These are phyloP conservation scores for Himalopsyche japonica DNA, from an alignment of 2,888 invertebrate species.

Conservation along the genomic window DNA sequence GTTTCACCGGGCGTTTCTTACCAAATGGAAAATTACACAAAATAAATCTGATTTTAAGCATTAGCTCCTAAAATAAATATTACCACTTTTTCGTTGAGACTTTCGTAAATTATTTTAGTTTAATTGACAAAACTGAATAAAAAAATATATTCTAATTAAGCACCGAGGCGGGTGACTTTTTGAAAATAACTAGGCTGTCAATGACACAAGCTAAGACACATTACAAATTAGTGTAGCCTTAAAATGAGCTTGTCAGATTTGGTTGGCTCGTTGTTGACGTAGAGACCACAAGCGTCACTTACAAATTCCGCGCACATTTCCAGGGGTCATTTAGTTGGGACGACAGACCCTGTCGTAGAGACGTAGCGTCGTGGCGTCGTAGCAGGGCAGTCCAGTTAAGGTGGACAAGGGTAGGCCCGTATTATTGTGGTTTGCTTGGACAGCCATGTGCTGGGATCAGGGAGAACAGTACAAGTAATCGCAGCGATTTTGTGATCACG, in stretches of 20 bases:
- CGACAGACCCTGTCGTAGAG: not conserved
- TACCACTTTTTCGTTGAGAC: too few relatives aligned
- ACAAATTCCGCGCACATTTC: conserved; percentile 27
- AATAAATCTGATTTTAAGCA: too few relatives aligned
- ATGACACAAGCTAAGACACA: not conserved
- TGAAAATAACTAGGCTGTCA: not conserved
- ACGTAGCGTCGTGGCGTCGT: not conserved
- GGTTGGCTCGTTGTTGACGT: not conserved
- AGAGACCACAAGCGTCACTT: conserved; percentile 25
- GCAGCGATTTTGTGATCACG: too few relatives aligned
- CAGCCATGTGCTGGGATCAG: not conserved
- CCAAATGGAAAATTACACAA: too few relatives aligned
- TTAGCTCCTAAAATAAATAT: too few relatives aligned
- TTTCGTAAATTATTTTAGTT: too few relatives aligned
- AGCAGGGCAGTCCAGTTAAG: not conserved
- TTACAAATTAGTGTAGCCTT: not conserved
- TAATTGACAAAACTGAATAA: too few relatives aligned
- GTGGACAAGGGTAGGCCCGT: not conserved
- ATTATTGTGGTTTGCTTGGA: not conserved
- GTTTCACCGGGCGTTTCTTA: too few relatives aligned
- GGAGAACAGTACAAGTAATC: not conserved
- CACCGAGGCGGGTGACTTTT: too few relatives aligned
- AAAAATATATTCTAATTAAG: too few relatives aligned
- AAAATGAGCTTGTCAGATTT: conserved; percentile 4
- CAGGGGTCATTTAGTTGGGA: conserved; percentile 20